These are phyloP conservation scores for Sebastes umbrosus DNA, from an alignment of 2,797 vertebrate species.

Conservation along the genomic window DNA sequence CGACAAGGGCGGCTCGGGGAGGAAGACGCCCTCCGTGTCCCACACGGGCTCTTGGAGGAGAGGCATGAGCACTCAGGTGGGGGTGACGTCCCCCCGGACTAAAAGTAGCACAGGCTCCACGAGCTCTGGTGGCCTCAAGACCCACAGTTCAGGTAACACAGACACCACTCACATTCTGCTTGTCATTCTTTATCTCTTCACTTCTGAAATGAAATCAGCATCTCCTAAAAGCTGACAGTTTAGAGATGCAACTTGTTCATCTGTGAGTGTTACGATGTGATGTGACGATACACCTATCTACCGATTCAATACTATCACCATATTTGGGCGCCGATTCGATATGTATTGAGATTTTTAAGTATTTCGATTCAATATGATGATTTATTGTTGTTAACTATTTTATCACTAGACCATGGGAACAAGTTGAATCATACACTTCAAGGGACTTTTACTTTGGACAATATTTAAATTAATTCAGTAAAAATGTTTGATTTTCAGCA, in stretches of 20 bases:
- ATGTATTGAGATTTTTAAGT: no score
- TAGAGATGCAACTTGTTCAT: not conserved
- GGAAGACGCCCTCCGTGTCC: constrained; percentile 87
- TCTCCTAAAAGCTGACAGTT: no score
- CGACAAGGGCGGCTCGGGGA: constrained; percentile 89
- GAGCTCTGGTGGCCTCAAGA: constrained; percentile 81
- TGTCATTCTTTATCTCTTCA: not conserved
- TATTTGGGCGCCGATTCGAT: no score
- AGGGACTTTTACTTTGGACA: no score
- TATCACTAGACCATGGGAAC: no score
- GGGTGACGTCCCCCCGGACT: constrained; percentile 91
- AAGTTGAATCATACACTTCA: no score
- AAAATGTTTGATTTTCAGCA: no score
- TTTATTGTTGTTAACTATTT: no score
- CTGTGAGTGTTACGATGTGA: not conserved
- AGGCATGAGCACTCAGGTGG: constrained; percentile 96
- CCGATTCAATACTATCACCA: no score
- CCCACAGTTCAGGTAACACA: constrained; percentile 88
- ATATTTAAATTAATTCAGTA: no score
- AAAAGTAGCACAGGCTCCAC: constrained; percentile 83
- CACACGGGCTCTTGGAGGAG: constrained; percentile 96
- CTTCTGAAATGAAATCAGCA: not conserved
- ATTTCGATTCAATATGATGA: no score
- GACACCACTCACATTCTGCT: not conserved
- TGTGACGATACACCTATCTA: no score